Evolutionary conservation across 2,888 invertebrate species (phyloP).

Genomic region (Tenthredo notha): DNA sequence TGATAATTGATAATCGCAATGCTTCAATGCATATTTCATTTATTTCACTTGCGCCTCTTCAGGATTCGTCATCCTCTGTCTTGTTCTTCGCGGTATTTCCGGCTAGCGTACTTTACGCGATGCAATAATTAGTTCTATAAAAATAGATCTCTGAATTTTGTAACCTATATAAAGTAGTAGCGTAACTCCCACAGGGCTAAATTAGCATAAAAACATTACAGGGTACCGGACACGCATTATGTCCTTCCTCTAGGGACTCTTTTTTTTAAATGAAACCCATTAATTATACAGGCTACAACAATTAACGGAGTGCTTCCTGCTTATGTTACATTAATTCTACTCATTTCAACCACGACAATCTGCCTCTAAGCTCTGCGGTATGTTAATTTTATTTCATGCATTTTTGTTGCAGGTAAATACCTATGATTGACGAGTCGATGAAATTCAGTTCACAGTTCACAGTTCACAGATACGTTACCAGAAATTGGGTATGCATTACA

Average conservation of each 20-base stretch:
- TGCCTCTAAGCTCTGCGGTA: not conserved
- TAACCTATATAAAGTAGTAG: not conserved
- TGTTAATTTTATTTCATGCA: not conserved
- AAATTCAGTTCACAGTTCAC: not conserved
- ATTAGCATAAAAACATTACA: constrained; percentile 49
- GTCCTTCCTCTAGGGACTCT: constrained; percentile 38
- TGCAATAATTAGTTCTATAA: not conserved
- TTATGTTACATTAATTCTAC: constrained; percentile 45
- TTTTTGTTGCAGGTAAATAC: constrained; percentile 47
- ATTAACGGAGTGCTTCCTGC: constrained; percentile 54
- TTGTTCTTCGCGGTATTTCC: not conserved
- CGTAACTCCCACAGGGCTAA: not conserved
- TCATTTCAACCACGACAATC: constrained; percentile 44
- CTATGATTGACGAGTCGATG: not conserved
- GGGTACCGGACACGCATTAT: constrained; percentile 47
- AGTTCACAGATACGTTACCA: not conserved
- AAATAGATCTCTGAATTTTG: constrained; percentile 9
- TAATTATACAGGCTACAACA: constrained; percentile 53
- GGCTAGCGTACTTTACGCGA: not conserved
- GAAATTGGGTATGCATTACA: not conserved
- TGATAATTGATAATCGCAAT: not conserved
- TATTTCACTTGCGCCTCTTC: not conserved
- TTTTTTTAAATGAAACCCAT: constrained; percentile 31
- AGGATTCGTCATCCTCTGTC: not conserved
- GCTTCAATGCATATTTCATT: not conserved